Percentiles rank a stretch among this genome's conserved stretches.
Evolutionary conservation across 2,113 vertebrate genomes (phyloP).

Genomic region (Ceuthmochares aereus): DNA sequence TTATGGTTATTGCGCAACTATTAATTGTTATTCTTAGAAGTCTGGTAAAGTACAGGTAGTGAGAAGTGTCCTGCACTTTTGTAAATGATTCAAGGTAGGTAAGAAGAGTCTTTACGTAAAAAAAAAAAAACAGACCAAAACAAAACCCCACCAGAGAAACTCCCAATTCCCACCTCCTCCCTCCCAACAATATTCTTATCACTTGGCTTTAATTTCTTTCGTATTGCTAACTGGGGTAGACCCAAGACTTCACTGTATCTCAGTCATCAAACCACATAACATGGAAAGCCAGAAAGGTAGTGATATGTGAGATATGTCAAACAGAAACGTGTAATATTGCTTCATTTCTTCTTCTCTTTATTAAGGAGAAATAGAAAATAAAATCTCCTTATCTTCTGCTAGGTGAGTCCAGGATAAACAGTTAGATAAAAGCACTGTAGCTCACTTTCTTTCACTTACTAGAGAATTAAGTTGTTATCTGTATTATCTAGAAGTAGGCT

Average conservation of each 20-base stretch:
- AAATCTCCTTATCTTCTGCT: neutral
- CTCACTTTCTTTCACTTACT: neutral
- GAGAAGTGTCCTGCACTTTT: neutral
- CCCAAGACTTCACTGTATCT: neutral
- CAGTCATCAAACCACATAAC: neutral
- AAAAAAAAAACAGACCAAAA: neutral
- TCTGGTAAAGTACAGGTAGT: neutral
- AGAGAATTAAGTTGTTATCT: neutral
- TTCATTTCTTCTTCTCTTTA: neutral
- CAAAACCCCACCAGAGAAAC: neutral
- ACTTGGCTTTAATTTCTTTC: neutral
- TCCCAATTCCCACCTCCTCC: neutral
- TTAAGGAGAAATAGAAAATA: neutral
- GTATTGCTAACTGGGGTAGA: neutral
- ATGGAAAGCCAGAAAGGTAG: neutral
- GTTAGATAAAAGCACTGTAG: neutral
- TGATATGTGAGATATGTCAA: neutral
- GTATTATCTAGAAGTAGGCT: neutral
- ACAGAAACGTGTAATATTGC: rapidly evolving
- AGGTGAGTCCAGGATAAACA: neutral
- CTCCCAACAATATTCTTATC: neutral
- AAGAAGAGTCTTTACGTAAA: neutral
- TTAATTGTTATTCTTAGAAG: neutral
- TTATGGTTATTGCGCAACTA: neutral
- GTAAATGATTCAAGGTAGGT: neutral